Base-by-base conservation (phyloP, 2,113 vertebrate genomes). In the Puntigrus tetrazona region DNA sequence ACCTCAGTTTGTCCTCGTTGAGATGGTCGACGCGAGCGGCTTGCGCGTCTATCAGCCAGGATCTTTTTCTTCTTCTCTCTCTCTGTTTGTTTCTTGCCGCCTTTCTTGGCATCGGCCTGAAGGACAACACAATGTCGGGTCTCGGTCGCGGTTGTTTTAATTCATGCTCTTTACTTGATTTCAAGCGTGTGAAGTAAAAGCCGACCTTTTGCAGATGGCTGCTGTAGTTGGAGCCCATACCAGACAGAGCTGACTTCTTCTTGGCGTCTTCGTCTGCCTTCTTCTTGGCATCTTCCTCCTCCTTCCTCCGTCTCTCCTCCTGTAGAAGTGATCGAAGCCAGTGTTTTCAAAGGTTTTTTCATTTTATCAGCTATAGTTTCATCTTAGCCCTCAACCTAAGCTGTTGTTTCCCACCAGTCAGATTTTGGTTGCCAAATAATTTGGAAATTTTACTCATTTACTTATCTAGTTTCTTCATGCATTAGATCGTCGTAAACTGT, bases 21-120 rank as follows among this genome's bases (percentile, higher is more conserved):
- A 99, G 97, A 75, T 99, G 98, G 92, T 99, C 98, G 0, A 99
- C 94, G 93, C 99, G 43, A 99, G 95, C 0, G 93, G 87, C 93
- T 99, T 99, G 93, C 97, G 97, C 97, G 97, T 31, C 97, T 96
- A 38, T 96, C 95, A 0, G 96, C 96, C 90, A 99, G 92, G 81
- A 98, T 94, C 93, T 99, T 99, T 96, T 97, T 99, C 95, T 99
- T 99, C 20, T 97, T 96, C 94, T 99, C 97, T 86, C 98, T 96
- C 90, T 97, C 98, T 31, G 98, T 99, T 89, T 98, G 97, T 89
- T 99, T 99, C 95, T 99, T 99, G 80, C 97, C 94, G 87, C 94
- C 95, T 95, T 97, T 96, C 95, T 99, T 99, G 92, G 97, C 95
- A 92, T 99, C 98, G 82, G 97, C 98, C 98, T 99, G 89, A 50